These are phyloP conservation scores for Hyla sarda DNA, from an alignment of 2,113 vertebrate genomes.

Conservation along the genomic window DNA sequence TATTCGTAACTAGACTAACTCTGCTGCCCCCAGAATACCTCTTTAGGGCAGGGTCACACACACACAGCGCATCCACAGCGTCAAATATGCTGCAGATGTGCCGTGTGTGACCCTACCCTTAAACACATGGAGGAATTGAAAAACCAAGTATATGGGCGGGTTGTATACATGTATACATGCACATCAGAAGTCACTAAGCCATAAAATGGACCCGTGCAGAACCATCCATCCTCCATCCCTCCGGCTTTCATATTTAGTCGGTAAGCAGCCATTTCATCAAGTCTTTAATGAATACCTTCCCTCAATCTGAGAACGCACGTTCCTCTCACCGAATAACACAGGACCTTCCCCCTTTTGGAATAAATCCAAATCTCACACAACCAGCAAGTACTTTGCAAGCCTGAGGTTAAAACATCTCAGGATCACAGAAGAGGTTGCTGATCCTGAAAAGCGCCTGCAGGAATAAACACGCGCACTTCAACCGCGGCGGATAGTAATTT, in stretches of 20 bases:
- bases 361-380: constrained; percentile 51
- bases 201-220: neutral
- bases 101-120: too few relatives aligned
- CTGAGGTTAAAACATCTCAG: constrained; percentile 45
- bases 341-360: constrained; percentile 47
- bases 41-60: too few relatives aligned
- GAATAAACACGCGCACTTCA: constrained; percentile 46
- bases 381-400: constrained; percentile 44
- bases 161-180: too few relatives aligned
- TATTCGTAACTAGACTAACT: too few relatives aligned
- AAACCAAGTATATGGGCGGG: too few relatives aligned
- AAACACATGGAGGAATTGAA: too few relatives aligned
- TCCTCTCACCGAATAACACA: neutral
- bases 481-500: constrained; percentile 24
- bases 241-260: neutral
- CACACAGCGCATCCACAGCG: too few relatives aligned
- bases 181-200: neutral
- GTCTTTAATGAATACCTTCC: neutral
- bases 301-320: neutral
- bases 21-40: too few relatives aligned
- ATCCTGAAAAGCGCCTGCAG: constrained; percentile 49
- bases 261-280: neutral
- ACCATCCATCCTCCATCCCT: neutral
- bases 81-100: too few relatives aligned
- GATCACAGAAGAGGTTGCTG: constrained; percentile 51